A percentile compares a stretch with the other conserved stretches of the same genome.
These are phyloP conservation scores for Poeciliopsis presidionis DNA, from an alignment of 2,797 vertebrate species.

Conservation along the genomic window DNA sequence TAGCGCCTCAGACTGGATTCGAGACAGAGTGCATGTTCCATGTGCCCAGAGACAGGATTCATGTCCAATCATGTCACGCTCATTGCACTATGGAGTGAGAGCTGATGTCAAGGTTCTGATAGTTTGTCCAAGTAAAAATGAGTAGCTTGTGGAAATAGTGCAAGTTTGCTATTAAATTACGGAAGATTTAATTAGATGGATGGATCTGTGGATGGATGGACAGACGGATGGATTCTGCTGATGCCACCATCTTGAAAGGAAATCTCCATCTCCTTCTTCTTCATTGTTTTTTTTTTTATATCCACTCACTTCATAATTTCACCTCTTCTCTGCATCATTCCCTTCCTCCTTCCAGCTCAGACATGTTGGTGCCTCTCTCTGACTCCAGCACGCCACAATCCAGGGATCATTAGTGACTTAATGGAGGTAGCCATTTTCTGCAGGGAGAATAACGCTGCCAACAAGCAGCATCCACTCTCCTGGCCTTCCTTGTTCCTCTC, in stretches of 20 bases:
- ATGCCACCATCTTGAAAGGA: background rate
- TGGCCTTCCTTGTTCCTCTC: constrained; percentile 28
- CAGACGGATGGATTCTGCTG: background rate
- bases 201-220: background rate
- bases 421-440: constrained; percentile 76
- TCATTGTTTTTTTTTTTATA: constrained; percentile 41
- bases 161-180: background rate
- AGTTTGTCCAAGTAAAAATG: background rate
- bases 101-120: background rate
- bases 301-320: constrained; percentile 65
- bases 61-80: constrained; percentile 53
- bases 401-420: constrained; percentile 78
- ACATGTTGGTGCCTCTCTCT: constrained; percentile 45
- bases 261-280: constrained; percentile 36
- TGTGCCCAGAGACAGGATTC: constrained; percentile 16
- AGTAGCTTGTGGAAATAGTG: background rate
- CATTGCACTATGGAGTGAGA: constrained; percentile 23
- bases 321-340: constrained; percentile 59
- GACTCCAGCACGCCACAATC: constrained; percentile 54
- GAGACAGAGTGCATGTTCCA: constrained; percentile 7
- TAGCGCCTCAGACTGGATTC: constrained; percentile 29
- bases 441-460: constrained; percentile 68
- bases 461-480: constrained; percentile 66
- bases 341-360: constrained; percentile 41
- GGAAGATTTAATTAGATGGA: background rate